Conservation (phyloP, 2,113 vertebrate genomes). For the Paradoxurus hermaphroditus region DNA sequence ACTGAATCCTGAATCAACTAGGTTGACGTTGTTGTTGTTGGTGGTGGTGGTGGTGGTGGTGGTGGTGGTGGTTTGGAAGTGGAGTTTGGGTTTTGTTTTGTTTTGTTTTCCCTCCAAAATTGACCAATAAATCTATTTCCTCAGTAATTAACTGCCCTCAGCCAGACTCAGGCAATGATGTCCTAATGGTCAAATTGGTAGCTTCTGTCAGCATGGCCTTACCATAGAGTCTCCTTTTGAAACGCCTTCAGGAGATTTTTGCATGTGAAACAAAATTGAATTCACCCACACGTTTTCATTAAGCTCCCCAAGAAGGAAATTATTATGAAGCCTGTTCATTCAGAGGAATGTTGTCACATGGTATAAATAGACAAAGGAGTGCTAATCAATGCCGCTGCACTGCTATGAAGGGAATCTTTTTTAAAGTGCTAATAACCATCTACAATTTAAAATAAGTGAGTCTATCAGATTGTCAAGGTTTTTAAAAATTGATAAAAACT, state of each 20-base stretch:
- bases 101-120: neutral
- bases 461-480: constrained; percentile 26
- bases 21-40: neutral
- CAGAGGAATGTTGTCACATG: neutral
- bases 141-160: neutral
- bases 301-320: constrained; percentile 54
- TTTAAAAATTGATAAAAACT: constrained; percentile 52
- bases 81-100: neutral
- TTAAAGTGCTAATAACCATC: constrained; percentile 12
- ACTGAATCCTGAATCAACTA: neutral
- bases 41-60: neutral
- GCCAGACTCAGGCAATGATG: neutral
- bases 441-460: constrained; percentile 46
- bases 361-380: constrained; percentile 19
- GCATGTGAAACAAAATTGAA: constrained; percentile 49
- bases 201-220: neutral
- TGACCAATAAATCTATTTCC: neutral
- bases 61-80: neutral
- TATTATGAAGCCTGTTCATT: constrained; percentile 43
- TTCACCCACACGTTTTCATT: constrained; percentile 50
- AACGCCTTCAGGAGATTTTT: constrained; percentile 28
- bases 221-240: constrained; percentile 12
- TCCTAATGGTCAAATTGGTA: neutral
- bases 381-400: neutral
- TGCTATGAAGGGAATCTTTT: neutral